Evolutionary conservation across 2,888 invertebrate species (phyloP), one percentile per base, ranked within the genome.

Genomic region (Agrotis clavis): DNA sequence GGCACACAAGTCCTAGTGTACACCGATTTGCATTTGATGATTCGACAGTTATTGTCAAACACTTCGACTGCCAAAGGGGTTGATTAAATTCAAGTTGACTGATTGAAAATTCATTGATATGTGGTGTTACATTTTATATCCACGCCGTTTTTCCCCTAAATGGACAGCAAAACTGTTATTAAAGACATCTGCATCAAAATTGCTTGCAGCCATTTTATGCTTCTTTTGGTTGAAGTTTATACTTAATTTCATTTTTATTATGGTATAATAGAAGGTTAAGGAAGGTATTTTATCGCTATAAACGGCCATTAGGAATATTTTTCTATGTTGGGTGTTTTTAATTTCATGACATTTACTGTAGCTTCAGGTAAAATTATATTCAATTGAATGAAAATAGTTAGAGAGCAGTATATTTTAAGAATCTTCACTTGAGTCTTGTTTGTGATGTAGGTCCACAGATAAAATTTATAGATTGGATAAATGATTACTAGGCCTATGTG

Each of bases 91-190:
- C 76, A 41, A 82, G 19, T 48, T 77, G 64, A 77, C 48, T 48
- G 57, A 71, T 71, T 48, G 54, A 47, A 71, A 82, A 53, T 71
- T 76, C 13, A 70, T 77, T 54, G 47, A 57, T 30, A 61, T 45
- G 11, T 64, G 35, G n/a, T 67, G 35, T 74, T 61, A 67, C 5
- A 59, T 77, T 74, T 54, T 61, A 67, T 41, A 67, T 51, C 64
- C 47, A 61, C 21, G 21, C n/a, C 47, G 2, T 54, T 81, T 53
- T 64, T 7, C 21, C 67, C 67, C 47, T 64, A 2, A 64, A 67
- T 56, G 75, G 81, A 9, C 25, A 67, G 50, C 35, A 56, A 60
- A 64, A 50, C 35, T 74, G 21, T 77, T 25, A 80, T 77, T 74
- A 80, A 25, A 9, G 59, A 19, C 74, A 77, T 79, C 30, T 79